Base-by-base conservation (phyloP, 2,888 invertebrate genomes). In the Scaeva pyrastri region DNA sequence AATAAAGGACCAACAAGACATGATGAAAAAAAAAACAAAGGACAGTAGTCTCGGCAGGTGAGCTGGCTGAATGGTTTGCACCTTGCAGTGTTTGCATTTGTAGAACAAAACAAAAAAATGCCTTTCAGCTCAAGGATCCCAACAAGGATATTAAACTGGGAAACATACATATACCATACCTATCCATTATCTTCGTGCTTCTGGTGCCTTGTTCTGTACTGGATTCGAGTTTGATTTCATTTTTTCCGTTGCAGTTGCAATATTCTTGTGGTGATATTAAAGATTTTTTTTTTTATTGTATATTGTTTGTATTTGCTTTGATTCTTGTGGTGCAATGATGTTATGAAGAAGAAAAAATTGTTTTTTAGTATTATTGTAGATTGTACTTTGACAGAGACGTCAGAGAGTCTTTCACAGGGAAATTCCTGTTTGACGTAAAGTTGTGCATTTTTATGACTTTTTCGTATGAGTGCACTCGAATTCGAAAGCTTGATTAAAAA, bases 361-460 rank as follows among this genome's bases (percentile, higher is more conserved):
- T 19, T 16, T 82, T 78, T 77, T 86, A 78, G n/a, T n/a, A n/a
- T n/a, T n/a, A n/a, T n/a, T n/a, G n/a, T n/a, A n/a, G n/a, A n/a
- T 82, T 81, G 82, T 86, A 39, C 55, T 50, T 26, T 8, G 39
- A 52, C 68, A 31, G 23, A 12, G 60, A 14, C 36, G 52, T 31
- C 12, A 41, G 21, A 21, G 21, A 4, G 14, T 60, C 26, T 71
- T 26, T 43, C 39, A 16, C 5, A 45, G 39, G 23, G 73, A 12
- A 60, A 74, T 39, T 23, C 74, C 70, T 78, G 73, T 62, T 41
- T 60, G 43, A 45, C 76, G 55, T 81, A 76, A 81, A 73, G 81
- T 74, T 82, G 85, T 86, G 82, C 86, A 86, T 78, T 86, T 86
- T 86, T 86, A 86, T 86, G 86, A 86, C 82, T 78, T 82, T 85